A percentile compares a stretch with the other conserved stretches of the same genome.
Conservation (phyloP, 2,113 vertebrate species). For the Gyps fulvus region DNA sequence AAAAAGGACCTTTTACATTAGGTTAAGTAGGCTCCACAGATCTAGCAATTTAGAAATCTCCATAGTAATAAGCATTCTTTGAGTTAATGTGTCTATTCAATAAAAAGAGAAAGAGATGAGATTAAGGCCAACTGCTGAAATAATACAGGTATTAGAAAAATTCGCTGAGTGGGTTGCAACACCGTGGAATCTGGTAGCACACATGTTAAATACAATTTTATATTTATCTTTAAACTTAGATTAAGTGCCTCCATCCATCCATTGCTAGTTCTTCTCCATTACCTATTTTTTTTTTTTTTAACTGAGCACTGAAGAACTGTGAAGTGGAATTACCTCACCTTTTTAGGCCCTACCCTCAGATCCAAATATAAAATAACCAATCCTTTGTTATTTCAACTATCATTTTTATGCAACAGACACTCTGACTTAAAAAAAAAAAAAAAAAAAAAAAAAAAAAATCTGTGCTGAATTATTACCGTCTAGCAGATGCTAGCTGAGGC, state of each 20-base stretch:
- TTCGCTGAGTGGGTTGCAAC: background rate
- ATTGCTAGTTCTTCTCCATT: background rate
- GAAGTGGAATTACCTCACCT: background rate
- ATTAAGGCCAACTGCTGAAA: background rate
- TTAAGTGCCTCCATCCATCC: background rate
- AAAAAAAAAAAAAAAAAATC: background rate
- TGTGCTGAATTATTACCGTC: background rate
- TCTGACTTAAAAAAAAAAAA: background rate
- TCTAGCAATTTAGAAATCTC: conserved; percentile 18
- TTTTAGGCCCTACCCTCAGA: background rate
- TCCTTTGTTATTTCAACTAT: background rate
- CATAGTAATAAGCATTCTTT: background rate
- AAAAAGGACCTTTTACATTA: background rate
- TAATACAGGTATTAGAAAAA: background rate
- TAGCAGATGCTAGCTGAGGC: background rate
- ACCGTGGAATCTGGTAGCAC: background rate
- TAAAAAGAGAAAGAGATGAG: background rate
- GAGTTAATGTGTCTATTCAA: background rate
- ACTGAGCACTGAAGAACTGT: background rate
- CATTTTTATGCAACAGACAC: background rate
- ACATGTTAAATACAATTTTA: background rate
- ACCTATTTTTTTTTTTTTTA: background rate
- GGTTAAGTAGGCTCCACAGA: background rate
- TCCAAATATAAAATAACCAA: background rate
- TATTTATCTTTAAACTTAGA: background rate